A percentile compares a stretch with the other conserved stretches of the same genome.
These are phyloP conservation scores for Aegotheles bennettii DNA, from an alignment of 2,113 vertebrate genomes.

Conservation along the genomic window DNA sequence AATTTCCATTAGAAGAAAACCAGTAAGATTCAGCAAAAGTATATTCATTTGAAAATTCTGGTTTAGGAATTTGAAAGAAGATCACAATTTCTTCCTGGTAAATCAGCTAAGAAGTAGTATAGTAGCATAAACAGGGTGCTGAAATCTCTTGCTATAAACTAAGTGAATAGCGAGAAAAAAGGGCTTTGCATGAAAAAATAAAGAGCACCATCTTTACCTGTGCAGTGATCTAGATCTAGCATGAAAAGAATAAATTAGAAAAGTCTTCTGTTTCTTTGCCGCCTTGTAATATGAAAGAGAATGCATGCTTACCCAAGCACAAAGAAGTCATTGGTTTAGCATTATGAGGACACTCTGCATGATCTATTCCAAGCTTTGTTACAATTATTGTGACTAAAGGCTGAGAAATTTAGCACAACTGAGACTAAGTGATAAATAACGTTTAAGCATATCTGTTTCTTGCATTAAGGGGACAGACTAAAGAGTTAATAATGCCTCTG, in stretches of 20 bases:
- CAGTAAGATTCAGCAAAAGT: not conserved
- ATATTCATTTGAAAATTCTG: not conserved
- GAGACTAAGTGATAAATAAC: conserved; percentile 19
- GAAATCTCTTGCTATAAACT: not conserved
- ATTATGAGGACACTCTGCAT: not conserved
- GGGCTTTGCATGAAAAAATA: not conserved
- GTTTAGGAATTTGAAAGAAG: not conserved
- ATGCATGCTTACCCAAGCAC: conserved; percentile 9
- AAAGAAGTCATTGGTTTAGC: not conserved
- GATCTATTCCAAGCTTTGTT: not conserved
- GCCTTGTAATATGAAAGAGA: not conserved
- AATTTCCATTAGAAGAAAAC: not conserved
- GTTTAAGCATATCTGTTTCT: not conserved
- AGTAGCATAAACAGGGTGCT: not conserved
- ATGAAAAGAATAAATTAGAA: not conserved
- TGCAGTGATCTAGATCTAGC: not conserved
- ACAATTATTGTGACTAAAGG: not conserved
- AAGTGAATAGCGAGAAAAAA: not conserved
- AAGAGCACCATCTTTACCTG: not conserved
- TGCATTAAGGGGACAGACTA: conserved; percentile 4
- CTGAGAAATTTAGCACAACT: conserved; percentile 1
- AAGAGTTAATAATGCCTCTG: conserved; percentile 53
- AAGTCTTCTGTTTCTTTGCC: not conserved
- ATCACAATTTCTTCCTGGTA: not conserved
- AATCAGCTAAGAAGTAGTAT: not conserved